Evolutionary conservation across 2,797 vertebrate species (phyloP).

Genomic region (Peromyscus attwateri): DNA sequence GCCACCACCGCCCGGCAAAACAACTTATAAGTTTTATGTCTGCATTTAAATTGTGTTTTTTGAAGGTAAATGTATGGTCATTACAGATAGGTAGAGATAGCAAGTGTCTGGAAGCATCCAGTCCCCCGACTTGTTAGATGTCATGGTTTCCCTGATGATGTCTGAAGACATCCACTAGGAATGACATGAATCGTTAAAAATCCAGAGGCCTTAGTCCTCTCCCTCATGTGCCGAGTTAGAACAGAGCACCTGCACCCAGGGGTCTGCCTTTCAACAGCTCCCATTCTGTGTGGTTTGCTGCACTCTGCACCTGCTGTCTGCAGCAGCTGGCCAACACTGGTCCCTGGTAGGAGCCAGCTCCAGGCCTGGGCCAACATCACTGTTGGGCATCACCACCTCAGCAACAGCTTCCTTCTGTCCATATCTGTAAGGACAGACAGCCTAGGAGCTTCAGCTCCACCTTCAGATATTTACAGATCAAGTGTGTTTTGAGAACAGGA

Average conservation of each 20-base stretch:
- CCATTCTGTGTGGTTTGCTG: not conserved
- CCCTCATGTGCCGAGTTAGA: not conserved
- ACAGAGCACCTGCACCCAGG: not conserved
- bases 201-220: not conserved
- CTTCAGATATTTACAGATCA: not conserved
- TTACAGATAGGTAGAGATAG: not conserved
- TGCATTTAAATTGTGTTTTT: slow-evolving; percentile 32
- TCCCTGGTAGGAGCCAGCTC: not conserved
- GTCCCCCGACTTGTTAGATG: not conserved
- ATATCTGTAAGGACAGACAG: not conserved
- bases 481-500: not conserved
- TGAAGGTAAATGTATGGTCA: not conserved
- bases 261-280: not conserved
- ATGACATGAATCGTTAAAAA: not conserved
- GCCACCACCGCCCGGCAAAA: too few species aligned
- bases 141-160: not conserved
- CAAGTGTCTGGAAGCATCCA: not conserved
- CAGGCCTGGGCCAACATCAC: not conserved
- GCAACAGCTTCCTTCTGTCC: not conserved
- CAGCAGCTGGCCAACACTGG: not conserved
- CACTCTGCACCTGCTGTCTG: not conserved
- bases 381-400: not conserved
- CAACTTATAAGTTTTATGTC: not conserved
- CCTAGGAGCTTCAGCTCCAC: not conserved
- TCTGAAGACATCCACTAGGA: not conserved